These are phyloP conservation scores for Lycaena phlaeas DNA, from an alignment of 2,888 invertebrate genomes.

Conservation along the genomic window DNA sequence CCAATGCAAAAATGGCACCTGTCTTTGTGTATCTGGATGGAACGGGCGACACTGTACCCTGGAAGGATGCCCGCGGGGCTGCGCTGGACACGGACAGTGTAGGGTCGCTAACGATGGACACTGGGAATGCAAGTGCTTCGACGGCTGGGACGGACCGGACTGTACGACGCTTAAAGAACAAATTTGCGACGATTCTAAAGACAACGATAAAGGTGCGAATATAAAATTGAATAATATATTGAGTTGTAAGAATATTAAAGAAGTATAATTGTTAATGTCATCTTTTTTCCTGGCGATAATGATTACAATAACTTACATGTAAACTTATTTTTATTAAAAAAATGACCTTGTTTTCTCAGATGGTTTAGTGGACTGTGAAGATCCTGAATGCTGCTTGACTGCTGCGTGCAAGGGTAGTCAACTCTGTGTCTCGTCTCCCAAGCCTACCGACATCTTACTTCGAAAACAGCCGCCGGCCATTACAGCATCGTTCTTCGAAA, in stretches of 20 bases:
- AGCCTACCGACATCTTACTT: slow-evolving; percentile 95
- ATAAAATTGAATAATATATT: no score
- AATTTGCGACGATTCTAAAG: slow-evolving; percentile 93
- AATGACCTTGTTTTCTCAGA: no score
- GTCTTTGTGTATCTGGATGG: slow-evolving; percentile 97
- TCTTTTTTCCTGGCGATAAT: no score
- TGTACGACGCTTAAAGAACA: slow-evolving; percentile 94
- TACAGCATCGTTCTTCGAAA: slow-evolving; percentile 97
- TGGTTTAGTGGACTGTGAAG: slow-evolving; percentile 97
- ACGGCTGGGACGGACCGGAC: slow-evolving; percentile 95
- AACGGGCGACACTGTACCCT: slow-evolving; percentile 98
- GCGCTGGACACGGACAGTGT: slow-evolving; percentile 95
- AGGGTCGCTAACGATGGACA: slow-evolving; percentile 84
- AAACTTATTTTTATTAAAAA: no score
- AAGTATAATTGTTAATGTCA: no score
- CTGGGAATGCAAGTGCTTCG: slow-evolving; percentile 96
- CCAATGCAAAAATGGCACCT: slow-evolving; percentile 97
- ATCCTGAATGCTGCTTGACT: slow-evolving; percentile 96
- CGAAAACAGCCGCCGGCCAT: slow-evolving; percentile 97
- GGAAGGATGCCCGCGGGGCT: slow-evolving; percentile 90
- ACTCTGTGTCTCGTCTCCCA: slow-evolving; percentile 94
- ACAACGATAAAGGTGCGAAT: slow-evolving; percentile 95
- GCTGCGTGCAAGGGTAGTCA: slow-evolving; percentile 88
- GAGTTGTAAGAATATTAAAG: no score
- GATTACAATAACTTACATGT: no score